Evolutionary conservation across 37 sponge, comb jelly and placozoan species (phyloP), one percentile per base, ranked within the genome.

Genomic region (Axinella damicornis): DNA sequence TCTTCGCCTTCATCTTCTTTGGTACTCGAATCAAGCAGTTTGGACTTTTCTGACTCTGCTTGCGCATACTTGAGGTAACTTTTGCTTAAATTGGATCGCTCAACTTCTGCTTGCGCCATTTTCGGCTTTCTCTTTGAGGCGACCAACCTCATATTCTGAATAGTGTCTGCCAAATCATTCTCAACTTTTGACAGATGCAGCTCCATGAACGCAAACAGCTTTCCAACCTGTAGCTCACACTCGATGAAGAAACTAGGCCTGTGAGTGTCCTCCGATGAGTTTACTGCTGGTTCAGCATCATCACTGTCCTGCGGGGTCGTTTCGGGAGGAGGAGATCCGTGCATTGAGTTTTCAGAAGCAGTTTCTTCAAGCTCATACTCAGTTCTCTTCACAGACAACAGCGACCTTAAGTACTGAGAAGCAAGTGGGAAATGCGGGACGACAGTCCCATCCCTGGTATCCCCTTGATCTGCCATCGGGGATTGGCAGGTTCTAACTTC

Each of bases 371-470:
- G 34, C 24, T 75, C 58, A 52, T 59, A 54, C 12, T 11, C 9
- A 22, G 11, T 5, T 9, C 22, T 9, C 36, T 30, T 54, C 1
- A 2, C 33, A 16, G 9, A 16, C 16, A 75, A 12, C 5, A 75
- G 57, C 28, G 58, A 54, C 24, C 56, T 75, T 5, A 75, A 57
- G 59, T 75, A 75, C 16, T 75, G 59, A 16, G 76, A 75, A 34
- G 55, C 76, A 19, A 75, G 20, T 6, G 59, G 6, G 55, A 27
- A 75, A n/a, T 56, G n/a, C 14, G 76, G 76, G 1, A 33, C n/a
- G 76, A 75, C 55, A 9, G 76, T 57, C 6, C 69, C 69, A 32
- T n/a, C n/a, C n/a, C n/a, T n/a, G n/a, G n/a, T n/a, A n/a, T n/a
- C n/a, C n/a, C n/a, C 46, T 46, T 46, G 46, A 46, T 46, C 9